Evolutionary conservation across 2,113 vertebrate genomes (phyloP), one percentile per base, ranked within the genome.

Genomic region (Pyrgilauda ruficollis): DNA sequence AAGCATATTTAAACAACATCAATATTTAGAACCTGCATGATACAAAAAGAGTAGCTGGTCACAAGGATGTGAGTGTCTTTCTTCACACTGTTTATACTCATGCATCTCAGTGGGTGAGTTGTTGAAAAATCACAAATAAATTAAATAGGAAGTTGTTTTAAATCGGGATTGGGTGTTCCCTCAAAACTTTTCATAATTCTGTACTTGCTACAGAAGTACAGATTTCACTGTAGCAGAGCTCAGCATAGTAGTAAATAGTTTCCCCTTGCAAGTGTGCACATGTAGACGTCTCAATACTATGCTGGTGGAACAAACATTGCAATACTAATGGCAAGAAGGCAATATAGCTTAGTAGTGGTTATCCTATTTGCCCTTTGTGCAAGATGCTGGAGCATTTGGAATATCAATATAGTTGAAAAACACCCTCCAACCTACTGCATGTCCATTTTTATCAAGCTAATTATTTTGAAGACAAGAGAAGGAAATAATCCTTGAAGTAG

Each of bases 51-150:
- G 43, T 63, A 91, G 91, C 28, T 94, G 89, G 78, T 96, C 95
- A 91, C 59, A 89, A 97, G 93, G 91, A 93, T 75, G n/a, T 59
- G 74, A 87, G 73, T 63, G 59, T 97, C 84, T 83, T 94, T 95
- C 84, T 95, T 95, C 95, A 88, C 94, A 96, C 63, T 91, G 85
- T 94, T 97, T 91, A 96, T 59, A 80, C 63, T 94, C 87, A 83
- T 75, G 59, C 58, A 80, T 92, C 75, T 91, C 88, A 95, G 84
- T 79, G 84, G 79, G 52, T 84, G 72, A 78, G 75, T 77, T 94
- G 75, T 76, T 96, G 93, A 97, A 97, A 69, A 91, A 97, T 93
- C 66, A 94, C 87, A 97, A 97, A 94, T 85, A 97, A 97, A 97
- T 90, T 85, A 90, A 96, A 97, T 30, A 68, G 67, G 52, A 96